Conservation (phyloP, 2,797 vertebrate genomes). For the Tachyglossus aculeatus region DNA sequence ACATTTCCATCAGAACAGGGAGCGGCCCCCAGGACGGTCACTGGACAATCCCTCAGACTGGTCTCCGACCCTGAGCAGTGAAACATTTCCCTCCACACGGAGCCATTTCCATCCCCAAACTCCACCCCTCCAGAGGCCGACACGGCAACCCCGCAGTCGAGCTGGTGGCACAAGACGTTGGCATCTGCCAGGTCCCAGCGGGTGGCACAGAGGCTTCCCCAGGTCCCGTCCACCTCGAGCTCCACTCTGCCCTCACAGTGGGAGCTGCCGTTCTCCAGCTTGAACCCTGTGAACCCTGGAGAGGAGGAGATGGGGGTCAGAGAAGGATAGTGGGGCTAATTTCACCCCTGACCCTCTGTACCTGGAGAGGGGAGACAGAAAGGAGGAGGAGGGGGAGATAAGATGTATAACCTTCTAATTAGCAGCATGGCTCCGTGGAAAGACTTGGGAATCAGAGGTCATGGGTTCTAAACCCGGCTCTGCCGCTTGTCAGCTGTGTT, state of each 20-base stretch:
- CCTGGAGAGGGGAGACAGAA: background rate
- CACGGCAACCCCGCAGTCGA: slow-evolving; percentile 54
- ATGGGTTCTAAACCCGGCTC: too few species aligned
- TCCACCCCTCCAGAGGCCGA: slow-evolving; percentile 11
- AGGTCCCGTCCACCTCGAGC: slow-evolving; percentile 23
- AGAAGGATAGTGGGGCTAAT: background rate
- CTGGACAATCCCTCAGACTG: background rate
- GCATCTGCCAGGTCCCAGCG: slow-evolving; percentile 59
- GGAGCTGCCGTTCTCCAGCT: slow-evolving; percentile 38
- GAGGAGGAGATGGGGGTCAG: slow-evolving; percentile 2
- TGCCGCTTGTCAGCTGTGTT: too few species aligned
- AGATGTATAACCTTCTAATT: background rate
- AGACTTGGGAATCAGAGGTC: too few species aligned
- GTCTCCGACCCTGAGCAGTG: slow-evolving; percentile 17
- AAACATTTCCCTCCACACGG: slow-evolving; percentile 51
- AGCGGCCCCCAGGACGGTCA: background rate
- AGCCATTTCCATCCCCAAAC: slow-evolving; percentile 38
- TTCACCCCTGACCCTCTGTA: too few species aligned
- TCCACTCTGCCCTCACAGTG: slow-evolving; percentile 59
- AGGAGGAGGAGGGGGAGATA: background rate
- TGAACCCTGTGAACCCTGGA: slow-evolving; percentile 35
- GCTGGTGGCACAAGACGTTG: slow-evolving; percentile 59
- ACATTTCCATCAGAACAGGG: slow-evolving; percentile 49
- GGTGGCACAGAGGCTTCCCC: slow-evolving; percentile 50
- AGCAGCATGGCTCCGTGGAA: background rate